Conservation (phyloP, 1,140 invertebrate species). For the Pseudomyrmex cubaensis region DNA sequence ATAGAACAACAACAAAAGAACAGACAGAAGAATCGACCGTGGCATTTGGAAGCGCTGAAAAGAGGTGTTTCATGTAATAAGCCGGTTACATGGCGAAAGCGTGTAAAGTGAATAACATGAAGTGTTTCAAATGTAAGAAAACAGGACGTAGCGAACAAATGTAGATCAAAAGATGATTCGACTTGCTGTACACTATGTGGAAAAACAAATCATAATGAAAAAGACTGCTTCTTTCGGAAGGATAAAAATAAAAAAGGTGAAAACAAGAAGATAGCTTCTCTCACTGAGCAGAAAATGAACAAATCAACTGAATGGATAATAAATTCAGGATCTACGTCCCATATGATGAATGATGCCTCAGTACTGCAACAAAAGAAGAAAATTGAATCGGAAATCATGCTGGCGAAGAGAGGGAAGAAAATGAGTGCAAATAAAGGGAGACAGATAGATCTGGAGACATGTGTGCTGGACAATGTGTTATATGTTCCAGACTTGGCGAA, state of each 20-base stretch:
- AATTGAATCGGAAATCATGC: neutral
- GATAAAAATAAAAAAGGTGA: neutral
- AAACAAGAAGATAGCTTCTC: neutral
- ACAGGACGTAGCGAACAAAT: neutral
- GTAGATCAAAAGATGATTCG: neutral
- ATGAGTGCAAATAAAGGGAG: no score
- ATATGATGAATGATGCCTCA: neutral
- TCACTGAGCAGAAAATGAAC: neutral
- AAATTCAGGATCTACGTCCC: constrained; percentile 18
- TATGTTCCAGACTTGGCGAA: no score
- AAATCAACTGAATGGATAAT: neutral
- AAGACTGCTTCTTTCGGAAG: neutral
- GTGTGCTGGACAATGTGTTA: no score
- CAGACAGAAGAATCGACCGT: no score
- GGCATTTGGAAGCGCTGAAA: no score
- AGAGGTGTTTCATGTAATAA: no score
- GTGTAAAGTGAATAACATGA: neutral
- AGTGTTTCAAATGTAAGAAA: constrained; percentile 1
- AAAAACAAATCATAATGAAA: neutral
- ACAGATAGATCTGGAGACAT: no score
- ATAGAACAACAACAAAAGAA: no score
- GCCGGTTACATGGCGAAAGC: no score
- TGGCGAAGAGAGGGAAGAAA: neutral
- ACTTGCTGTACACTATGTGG: neutral
- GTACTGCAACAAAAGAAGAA: neutral